Evolutionary conservation across 2,888 invertebrate genomes (phyloP).

Genomic region (Selenia dentaria): DNA sequence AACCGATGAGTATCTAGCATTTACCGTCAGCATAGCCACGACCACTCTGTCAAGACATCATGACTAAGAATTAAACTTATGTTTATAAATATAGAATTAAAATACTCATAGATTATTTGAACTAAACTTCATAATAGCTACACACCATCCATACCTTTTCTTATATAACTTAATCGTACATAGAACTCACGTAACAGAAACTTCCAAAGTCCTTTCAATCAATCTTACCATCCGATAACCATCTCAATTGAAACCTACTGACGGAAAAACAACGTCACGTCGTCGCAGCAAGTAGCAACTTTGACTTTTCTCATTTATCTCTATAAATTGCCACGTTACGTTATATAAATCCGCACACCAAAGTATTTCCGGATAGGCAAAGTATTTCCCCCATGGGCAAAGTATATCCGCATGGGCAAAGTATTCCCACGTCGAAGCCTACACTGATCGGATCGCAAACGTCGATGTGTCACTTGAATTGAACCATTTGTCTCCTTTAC

Average conservation of each 20-base stretch:
- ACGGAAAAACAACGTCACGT: conserved; percentile 14
- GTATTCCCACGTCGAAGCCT: background rate
- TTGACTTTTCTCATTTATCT: conserved; percentile 1
- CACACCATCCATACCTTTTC: no score
- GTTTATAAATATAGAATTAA: no score
- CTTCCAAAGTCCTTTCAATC: conserved; percentile 11
- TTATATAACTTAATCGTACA: no score
- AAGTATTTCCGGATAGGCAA: background rate
- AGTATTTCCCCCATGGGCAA: background rate
- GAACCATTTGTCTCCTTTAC: conserved; percentile 59
- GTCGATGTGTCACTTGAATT: conserved; percentile 51
- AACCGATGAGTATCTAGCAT: no score
- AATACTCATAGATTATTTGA: no score
- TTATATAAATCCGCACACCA: background rate
- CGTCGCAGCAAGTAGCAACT: background rate
- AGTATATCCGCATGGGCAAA: conserved; percentile 8
- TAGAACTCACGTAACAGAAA: no score
- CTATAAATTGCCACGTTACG: background rate
- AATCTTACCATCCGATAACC: conserved; percentile 8
- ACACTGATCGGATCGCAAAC: conserved; percentile 22
- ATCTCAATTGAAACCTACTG: conserved; percentile 8
- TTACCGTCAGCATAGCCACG: no score
- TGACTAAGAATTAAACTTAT: no score
- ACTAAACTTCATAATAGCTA: no score
- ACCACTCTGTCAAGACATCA: no score